These are phyloP conservation scores for Antheraea pernyi DNA, from an alignment of 1,140 invertebrate species.

Conservation along the genomic window DNA sequence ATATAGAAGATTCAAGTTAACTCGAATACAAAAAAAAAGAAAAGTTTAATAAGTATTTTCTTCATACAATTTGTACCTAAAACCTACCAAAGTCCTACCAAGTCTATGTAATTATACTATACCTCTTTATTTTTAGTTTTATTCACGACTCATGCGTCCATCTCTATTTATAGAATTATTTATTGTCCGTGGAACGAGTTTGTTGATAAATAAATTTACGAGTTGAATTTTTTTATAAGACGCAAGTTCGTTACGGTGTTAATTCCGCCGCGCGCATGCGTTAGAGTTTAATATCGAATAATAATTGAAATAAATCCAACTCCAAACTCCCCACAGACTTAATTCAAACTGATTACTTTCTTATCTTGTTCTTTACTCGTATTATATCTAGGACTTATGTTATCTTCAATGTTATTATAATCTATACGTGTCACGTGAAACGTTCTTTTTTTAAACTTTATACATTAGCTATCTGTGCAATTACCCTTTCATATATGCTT, in stretches of 20 bases:
- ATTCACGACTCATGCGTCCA: neutral
- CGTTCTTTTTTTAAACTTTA: neutral
- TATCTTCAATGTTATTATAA: neutral
- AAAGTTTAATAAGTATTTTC: too few species aligned
- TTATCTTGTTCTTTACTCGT: constrained; percentile 30
- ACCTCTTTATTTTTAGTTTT: neutral
- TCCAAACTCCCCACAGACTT: constrained; percentile 46
- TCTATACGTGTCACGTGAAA: neutral
- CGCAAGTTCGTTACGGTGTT: constrained; percentile 39
- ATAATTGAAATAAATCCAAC: constrained; percentile 75
- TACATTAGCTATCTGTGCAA: neutral
- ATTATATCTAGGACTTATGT: neutral
- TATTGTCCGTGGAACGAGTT: neutral
- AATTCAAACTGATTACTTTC: constrained; percentile 45
- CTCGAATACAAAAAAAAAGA: too few species aligned
- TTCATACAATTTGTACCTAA: too few species aligned
- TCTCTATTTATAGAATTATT: neutral
- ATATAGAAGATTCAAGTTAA: too few species aligned
- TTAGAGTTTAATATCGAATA: constrained; percentile 45
- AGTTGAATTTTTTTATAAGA: neutral
- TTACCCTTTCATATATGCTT: neutral
- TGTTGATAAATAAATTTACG: neutral
- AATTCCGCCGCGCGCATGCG: constrained; percentile 61
- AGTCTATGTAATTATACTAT: too few species aligned
- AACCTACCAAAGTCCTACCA: too few species aligned